Evolutionary conservation across 2,888 invertebrate species (phyloP).

Genomic region (Actias luna): DNA sequence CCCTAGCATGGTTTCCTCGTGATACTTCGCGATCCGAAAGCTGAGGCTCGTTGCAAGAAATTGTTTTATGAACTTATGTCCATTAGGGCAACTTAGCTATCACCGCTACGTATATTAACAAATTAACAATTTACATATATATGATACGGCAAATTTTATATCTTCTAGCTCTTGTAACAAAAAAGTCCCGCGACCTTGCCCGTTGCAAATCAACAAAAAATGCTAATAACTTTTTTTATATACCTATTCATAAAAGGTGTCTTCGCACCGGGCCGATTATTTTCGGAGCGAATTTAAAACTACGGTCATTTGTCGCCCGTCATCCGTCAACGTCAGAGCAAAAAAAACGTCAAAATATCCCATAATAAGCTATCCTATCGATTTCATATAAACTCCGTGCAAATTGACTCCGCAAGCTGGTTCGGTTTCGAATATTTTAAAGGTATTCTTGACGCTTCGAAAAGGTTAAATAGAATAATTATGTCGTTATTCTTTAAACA

Average conservation of each 20-base stretch:
- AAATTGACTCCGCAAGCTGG: constrained; percentile 4
- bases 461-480: background rate
- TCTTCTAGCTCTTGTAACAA: constrained; percentile 6
- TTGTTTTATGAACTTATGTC: too few species aligned
- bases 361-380: constrained; percentile 15
- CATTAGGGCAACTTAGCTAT: too few species aligned
- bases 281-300: constrained; percentile 19
- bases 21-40: too few species aligned
- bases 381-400: background rate
- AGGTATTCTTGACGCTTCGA: background rate
- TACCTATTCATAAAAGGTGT: constrained; percentile 16
- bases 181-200: constrained; percentile 17
- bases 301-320: constrained; percentile 29
- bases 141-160: background rate
- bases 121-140: background rate
- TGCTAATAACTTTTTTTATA: constrained; percentile 17
- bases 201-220: constrained; percentile 15
- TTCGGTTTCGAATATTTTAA: background rate
- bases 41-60: too few species aligned
- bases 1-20: too few species aligned
- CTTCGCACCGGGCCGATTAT: constrained; percentile 17
- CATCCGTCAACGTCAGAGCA: constrained; percentile 22
- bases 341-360: constrained; percentile 22
- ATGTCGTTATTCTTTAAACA: background rate
- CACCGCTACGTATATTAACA: too few species aligned